phyloP scores from a whole-genome alignment of 2,797 vertebrate genomes.

The Oreonectes daqikongensis region DNA sequence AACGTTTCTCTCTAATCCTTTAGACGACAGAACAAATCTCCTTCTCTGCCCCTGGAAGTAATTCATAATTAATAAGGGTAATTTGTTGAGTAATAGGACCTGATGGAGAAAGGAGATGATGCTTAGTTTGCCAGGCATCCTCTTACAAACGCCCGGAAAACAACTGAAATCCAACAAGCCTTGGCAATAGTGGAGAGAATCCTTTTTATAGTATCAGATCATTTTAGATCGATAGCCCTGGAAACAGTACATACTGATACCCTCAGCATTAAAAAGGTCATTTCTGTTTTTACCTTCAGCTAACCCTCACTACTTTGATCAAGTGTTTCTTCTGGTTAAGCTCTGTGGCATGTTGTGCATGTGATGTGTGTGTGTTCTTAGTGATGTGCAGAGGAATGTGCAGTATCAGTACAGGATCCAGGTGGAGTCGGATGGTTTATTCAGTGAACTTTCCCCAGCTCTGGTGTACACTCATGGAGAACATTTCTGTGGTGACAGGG shows the following conservation, averaged over 20 bases:
- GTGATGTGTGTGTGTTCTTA: constrained; percentile 63
- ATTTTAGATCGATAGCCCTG: constrained; percentile 59
- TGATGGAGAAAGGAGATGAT: constrained; percentile 28
- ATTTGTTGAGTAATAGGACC: constrained; percentile 60
- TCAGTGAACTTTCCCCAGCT: constrained; percentile 83
- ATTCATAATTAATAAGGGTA: constrained; percentile 69
- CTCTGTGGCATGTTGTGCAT: background rate
- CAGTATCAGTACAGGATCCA: constrained; percentile 86
- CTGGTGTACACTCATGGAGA: constrained; percentile 82
- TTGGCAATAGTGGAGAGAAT: constrained; percentile 45
- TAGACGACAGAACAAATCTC: constrained; percentile 29
- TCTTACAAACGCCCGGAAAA: constrained; percentile 52
- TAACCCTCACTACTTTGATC: background rate
- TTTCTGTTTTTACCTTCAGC: constrained; percentile 11
- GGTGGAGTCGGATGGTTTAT: constrained; percentile 75
- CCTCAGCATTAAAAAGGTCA: constrained; percentile 13
- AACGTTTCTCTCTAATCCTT: constrained; percentile 2
- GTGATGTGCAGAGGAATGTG: constrained; percentile 81
- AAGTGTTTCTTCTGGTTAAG: background rate
- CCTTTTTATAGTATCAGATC: constrained; percentile 70
- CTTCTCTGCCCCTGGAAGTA: constrained; percentile 50
- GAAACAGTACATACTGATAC: constrained; percentile 47
- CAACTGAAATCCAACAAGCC: constrained; percentile 57
- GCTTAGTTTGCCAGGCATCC: constrained; percentile 44
- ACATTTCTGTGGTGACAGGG: constrained; percentile 89